Evolutionary conservation across 2,797 vertebrate species (phyloP).

Genomic region (Myripristis jacobus): DNA sequence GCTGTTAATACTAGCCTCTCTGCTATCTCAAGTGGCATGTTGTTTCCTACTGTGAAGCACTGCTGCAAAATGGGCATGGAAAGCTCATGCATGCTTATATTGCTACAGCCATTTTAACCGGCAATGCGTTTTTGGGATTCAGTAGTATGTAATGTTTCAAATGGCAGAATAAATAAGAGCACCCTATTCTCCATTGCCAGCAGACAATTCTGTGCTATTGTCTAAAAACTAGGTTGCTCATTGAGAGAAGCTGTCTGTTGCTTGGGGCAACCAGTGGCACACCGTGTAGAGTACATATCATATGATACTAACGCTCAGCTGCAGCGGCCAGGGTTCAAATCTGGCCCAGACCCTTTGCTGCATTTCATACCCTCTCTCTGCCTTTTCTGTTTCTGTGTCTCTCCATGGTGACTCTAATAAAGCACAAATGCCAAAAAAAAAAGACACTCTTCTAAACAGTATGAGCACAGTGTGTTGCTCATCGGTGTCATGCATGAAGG

Average conservation of each 20-base stretch:
- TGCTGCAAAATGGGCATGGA: neutral
- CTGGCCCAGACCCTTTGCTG: no score
- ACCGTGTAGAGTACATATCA: no score
- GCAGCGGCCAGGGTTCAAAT: no score
- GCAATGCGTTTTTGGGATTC: neutral
- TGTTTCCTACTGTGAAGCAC: neutral
- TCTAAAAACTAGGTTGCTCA: neutral
- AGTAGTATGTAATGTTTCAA: neutral
- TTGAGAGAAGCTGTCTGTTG: neutral
- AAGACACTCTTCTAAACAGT: neutral
- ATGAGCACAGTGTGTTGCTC: no score
- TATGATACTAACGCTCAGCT: no score
- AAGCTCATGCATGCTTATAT: neutral
- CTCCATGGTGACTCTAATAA: no score
- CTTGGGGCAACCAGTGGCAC: no score
- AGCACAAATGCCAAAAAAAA: neutral
- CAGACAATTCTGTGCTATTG: neutral
- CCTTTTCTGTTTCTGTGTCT: no score
- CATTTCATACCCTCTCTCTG: no score
- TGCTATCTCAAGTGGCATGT: neutral
- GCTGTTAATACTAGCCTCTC: neutral
- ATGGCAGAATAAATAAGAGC: slow-evolving; percentile 35
- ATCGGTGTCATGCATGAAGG: neutral
- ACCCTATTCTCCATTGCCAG: neutral
- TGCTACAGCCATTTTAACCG: neutral